Conservation (phyloP, 2,113 vertebrate species). For the Clarias batrachus region DNA sequence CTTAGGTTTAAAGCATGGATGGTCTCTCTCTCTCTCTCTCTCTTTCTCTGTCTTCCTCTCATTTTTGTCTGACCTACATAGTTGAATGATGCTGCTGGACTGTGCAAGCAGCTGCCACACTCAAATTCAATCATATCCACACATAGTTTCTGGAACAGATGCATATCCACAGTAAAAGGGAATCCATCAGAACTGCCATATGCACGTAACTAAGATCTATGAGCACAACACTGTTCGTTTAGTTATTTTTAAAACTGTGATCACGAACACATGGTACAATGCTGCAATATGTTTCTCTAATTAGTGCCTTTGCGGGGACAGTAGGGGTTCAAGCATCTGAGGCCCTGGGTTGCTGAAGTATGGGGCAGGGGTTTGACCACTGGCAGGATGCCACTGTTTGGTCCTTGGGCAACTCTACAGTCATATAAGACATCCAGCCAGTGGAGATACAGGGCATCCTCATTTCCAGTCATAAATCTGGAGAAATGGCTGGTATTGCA, state of each 20-base stretch:
- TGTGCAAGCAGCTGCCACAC: constrained; percentile 52
- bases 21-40: constrained; percentile 30
- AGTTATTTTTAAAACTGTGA: constrained; percentile 1
- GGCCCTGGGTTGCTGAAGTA: too few relatives aligned
- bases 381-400: too few relatives aligned
- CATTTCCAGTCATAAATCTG: too few relatives aligned
- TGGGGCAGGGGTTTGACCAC: too few relatives aligned
- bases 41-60: constrained; percentile 12
- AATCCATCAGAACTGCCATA: constrained; percentile 11
- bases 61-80: constrained; percentile 55
- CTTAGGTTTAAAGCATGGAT: not conserved
- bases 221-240: not conserved
- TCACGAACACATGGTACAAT: not conserved
- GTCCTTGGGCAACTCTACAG: too few relatives aligned
- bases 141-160: constrained; percentile 19
- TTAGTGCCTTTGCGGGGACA: not conserved
- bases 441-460: too few relatives aligned
- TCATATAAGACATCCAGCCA: too few relatives aligned
- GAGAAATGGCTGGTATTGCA: too few relatives aligned
- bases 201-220: not conserved
- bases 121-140: constrained; percentile 30
- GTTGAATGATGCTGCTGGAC: constrained; percentile 44
- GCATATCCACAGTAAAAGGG: not conserved
- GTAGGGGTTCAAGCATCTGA: too few relatives aligned
- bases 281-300: not conserved